Evolutionary conservation across 2,888 invertebrate genomes (phyloP), one percentile per base, ranked within the genome.

Genomic region (Omphaloscelis lunosa): DNA sequence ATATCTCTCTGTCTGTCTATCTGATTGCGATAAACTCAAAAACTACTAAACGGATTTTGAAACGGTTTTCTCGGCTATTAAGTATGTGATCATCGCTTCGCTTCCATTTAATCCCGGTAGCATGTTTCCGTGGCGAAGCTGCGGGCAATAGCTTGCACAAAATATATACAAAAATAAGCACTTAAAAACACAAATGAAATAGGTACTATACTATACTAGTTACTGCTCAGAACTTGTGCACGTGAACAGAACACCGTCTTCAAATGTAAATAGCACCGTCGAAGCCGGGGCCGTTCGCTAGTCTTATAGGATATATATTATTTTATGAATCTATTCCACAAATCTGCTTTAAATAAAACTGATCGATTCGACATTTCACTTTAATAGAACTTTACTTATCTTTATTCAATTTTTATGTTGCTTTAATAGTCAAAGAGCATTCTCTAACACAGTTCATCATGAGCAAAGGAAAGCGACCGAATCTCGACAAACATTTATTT

Each of bases 291-390:
- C 4, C 11, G 4, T 4, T n/a, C 23, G n/a, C n/a, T 11, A n/a
- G 56, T 5, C 6, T 48, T 17, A 12, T 27, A 20, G 3, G 0
- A 27, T 9, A 41, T 17, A 65, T 41, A 27, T n/a, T n/a, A 0
- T n/a, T n/a, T 65, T 65, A 65, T 6, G 17, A 41, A 65, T 41
- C 2, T 17, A 20, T n/a, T 41, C 39, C 39, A n/a, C 39, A 17
- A 39, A 63, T 39, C 8, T 48, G 27, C 48, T 8, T 71, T 11
- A n/a, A 58, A 17, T n/a, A 23, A 29, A 72, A 41, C 29, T 58
- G 48, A 73, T 51, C 59, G 58, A 23, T 82, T 53, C 41, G 29
- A 56, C 39, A n/a, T 48, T 63, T 74, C 17, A 15, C 29, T 63
- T 20, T 15, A 29, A 34, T n/a, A 59, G 11, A 79, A 12, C 39